These are phyloP conservation scores for Listronotus bonariensis DNA, from an alignment of 1,140 invertebrate species.

Conservation along the genomic window DNA sequence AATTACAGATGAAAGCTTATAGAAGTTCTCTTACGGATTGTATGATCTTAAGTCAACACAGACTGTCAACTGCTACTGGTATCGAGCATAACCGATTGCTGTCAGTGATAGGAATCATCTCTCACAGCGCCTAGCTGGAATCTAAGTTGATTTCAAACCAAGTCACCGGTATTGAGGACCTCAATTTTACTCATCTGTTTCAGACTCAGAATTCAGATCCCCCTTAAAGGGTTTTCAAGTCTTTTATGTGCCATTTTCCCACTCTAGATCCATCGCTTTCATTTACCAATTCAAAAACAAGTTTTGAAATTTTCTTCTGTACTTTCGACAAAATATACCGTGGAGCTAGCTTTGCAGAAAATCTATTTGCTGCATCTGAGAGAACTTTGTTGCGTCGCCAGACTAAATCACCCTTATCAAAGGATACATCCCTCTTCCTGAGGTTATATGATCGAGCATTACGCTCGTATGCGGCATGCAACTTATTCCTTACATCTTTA, in stretches of 20 bases:
- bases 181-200: too few species aligned
- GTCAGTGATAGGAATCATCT: too few species aligned
- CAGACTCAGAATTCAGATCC: too few species aligned
- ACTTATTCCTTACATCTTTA: conserved; percentile 4
- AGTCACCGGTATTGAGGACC: too few species aligned
- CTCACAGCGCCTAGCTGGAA: too few species aligned
- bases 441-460: conserved; percentile 28
- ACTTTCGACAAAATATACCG: conserved; percentile 15
- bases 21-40: too few species aligned
- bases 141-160: too few species aligned
- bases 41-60: too few species aligned
- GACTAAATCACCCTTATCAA: conserved; percentile 15
- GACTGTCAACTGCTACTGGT: too few species aligned
- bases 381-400: conserved; percentile 25
- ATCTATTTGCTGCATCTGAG: conserved; percentile 23
- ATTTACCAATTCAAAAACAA: conserved; percentile 20
- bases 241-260: conserved; percentile 23
- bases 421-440: conserved; percentile 16
- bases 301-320: neutral
- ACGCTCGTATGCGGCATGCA: conserved; percentile 13
- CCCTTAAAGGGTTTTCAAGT: conserved; percentile 23
- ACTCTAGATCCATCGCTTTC: neutral
- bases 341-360: conserved; percentile 13
- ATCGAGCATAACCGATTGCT: too few species aligned
- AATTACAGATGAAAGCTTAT: too few species aligned